phyloP scores from a whole-genome alignment of 2,797 vertebrate species.

The Dicrostonyx torquatus region DNA sequence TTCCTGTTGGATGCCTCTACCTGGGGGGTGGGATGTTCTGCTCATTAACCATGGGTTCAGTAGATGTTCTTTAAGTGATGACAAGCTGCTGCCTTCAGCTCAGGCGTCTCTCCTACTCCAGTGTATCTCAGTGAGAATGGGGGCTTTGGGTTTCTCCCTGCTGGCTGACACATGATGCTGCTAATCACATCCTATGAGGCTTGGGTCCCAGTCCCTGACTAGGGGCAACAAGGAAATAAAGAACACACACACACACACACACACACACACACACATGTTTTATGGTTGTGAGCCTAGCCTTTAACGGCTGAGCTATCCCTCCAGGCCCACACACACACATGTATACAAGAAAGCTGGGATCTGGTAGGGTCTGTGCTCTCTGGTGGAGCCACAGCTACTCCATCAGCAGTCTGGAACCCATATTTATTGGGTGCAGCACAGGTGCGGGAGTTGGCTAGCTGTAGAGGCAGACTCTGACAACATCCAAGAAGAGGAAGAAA shows the following conservation, averaged over 20 bases:
- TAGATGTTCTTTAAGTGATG: neutral
- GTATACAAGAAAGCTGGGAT: neutral
- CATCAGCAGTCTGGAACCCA: neutral
- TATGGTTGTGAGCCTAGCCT: too few relatives aligned
- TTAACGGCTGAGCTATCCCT: too few relatives aligned
- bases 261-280: neutral
- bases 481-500: neutral
- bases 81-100: neutral
- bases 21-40: neutral
- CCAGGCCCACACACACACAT: neutral
- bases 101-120: fast-evolving
- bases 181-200: neutral
- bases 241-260: neutral
- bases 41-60: fast-evolving
- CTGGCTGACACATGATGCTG: neutral
- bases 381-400: neutral
- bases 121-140: neutral
- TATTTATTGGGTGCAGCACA: too few relatives aligned
- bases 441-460: neutral
- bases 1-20: neutral
- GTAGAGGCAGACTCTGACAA: neutral
- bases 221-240: neutral
- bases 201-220: neutral
- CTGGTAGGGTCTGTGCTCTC: neutral
- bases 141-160: neutral